Evolutionary conservation across 2,888 invertebrate species (phyloP).

Genomic region (Tiphia femorata): DNA sequence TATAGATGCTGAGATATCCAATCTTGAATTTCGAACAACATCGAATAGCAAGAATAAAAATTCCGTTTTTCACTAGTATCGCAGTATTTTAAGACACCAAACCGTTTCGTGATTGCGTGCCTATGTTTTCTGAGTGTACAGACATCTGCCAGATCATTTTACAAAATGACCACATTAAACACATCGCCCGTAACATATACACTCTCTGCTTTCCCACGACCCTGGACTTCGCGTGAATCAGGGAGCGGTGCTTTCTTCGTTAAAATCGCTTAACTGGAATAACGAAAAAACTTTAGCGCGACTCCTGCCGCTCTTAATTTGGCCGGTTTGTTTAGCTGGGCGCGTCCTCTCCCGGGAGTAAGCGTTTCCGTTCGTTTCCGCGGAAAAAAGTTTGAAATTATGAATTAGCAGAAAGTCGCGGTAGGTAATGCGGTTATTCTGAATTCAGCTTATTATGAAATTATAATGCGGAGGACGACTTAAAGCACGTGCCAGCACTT

Average conservation of each 20-base stretch:
- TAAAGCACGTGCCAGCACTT: conserved; percentile 23
- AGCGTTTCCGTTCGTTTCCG: conserved; percentile 49
- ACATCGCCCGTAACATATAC: no score
- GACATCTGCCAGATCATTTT: no score
- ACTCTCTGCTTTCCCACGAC: conserved; percentile 49
- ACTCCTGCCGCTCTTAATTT: conserved; percentile 51
- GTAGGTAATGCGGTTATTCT: conserved; percentile 41
- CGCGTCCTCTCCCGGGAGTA: conserved; percentile 16
- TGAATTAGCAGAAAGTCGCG: conserved; percentile 47
- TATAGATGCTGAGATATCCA: no score
- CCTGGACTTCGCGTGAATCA: no score
- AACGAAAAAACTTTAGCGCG: conserved; percentile 43
- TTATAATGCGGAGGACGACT: conserved; percentile 46
- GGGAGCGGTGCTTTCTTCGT: conserved; percentile 9
- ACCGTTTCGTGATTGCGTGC: no score
- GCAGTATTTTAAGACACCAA: no score
- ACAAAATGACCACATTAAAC: no score
- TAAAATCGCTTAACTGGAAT: conserved; percentile 43
- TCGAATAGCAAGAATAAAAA: no score
- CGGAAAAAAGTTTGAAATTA: conserved; percentile 46
- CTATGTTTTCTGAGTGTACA: no score
- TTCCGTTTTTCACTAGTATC: no score
- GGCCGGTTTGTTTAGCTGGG: conserved; percentile 40
- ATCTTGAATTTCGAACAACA: no score
- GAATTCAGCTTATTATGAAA: conserved; percentile 44